phyloP scores from a whole-genome alignment of 2,888 invertebrate species.

The Eupeodes latifasciatus region DNA sequence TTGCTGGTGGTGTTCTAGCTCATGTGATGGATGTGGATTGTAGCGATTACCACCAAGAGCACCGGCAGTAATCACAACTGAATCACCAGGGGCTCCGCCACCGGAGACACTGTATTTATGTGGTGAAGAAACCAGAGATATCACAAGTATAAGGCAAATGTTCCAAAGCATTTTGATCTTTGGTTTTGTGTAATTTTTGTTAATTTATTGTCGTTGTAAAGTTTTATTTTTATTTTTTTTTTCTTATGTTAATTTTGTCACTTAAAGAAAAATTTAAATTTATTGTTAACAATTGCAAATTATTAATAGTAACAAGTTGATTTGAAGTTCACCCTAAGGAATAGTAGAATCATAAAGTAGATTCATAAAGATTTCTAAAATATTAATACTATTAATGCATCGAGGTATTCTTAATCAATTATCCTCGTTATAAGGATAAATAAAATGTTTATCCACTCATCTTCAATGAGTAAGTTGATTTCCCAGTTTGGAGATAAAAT shows the following conservation, averaged over 20 bases:
- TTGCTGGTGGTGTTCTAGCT: conserved; percentile 75
- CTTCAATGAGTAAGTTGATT: too few relatives aligned
- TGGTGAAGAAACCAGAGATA: conserved; percentile 77
- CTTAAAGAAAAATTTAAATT: neutral
- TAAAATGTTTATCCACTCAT: too few relatives aligned
- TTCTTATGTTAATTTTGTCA: neutral
- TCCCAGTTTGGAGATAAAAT: too few relatives aligned
- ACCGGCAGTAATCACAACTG: conserved; percentile 75
- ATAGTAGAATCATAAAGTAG: too few relatives aligned
- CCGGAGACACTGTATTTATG: conserved; percentile 78
- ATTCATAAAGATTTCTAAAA: too few relatives aligned
- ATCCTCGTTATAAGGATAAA: too few relatives aligned
- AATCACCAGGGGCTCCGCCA: conserved; percentile 79
- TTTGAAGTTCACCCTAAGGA: conserved; percentile 1
- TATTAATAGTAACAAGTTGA: conserved; percentile 22
- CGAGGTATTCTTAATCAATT: too few relatives aligned
- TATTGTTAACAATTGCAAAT: neutral
- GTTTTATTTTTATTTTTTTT: neutral
- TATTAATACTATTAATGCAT: too few relatives aligned
- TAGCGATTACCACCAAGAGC: conserved; percentile 76
- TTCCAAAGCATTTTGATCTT: conserved; percentile 72
- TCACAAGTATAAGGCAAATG: conserved; percentile 76
- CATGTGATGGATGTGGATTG: conserved; percentile 68
- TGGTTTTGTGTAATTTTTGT: conserved; percentile 38
- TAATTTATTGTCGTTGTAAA: conserved; percentile 36